Base-by-base conservation (phyloP, 2,888 invertebrate species). In the Mongoloraphidia duomilia region DNA sequence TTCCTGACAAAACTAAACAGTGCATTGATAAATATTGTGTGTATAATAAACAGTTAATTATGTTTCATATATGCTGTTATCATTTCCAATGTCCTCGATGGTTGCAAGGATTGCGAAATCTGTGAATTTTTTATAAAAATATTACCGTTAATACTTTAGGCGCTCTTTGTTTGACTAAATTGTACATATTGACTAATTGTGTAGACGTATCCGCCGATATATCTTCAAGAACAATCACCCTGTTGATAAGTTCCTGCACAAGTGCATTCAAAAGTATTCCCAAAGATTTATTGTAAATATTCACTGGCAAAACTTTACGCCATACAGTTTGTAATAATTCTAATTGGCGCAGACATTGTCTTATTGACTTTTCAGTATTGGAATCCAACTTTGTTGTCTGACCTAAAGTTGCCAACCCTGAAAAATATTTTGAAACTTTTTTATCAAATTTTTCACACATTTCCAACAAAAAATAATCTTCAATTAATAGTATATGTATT, bases 251-350 rank as follows among this genome's bases (percentile, higher is more conserved):
- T 61, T 82, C 81, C 38, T 78, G 78, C 35, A 84, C 69, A 41
- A 75, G 63, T 34, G 66, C 61, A 54, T 73, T 65, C 13, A 75
- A 53, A 9, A 72, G 66, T 57, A 63, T 63, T 56, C 79, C 82
- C 36, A 85, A 72, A 41, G 79, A 74, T 65, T 76, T 82, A 55
- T 80, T 83, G 62, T 89, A 94, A 10, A 87, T 77, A 54, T 78
- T 77, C 47, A 72, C 66, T 0, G 92, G 87, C 49, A 95, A 75
- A 8, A 94, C 84, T 57, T 84, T 83, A 51, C 80, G 75, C 94
- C 94, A 95, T 9, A 93, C 88, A 52, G 85, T 86, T 68, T 84
- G 84, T 11, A 95, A 67, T 48, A 90, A 71, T 59, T 87, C 84
- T 56, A 93, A 71, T 63, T 92, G 92, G 42, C 90, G 74, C 45